Base-by-base conservation (phyloP, 1,140 invertebrate genomes). In the Uloborus diversus region DNA sequence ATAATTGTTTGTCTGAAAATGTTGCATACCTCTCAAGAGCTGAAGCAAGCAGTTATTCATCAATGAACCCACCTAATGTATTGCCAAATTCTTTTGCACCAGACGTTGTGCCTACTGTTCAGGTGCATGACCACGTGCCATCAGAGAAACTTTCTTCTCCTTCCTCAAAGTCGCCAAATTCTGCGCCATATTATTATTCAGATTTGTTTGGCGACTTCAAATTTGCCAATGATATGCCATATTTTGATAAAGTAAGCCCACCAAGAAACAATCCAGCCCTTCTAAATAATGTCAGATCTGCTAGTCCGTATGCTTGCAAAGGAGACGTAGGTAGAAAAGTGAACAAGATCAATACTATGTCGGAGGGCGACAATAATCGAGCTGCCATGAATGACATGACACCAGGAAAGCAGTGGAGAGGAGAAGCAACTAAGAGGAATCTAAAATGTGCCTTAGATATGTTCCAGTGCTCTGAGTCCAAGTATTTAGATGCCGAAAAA, bases 181-280 rank as follows among this genome's bases (percentile, higher is more conserved):
- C 65, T 33, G 93, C 93, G 17, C 94, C 94, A 0, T 94, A 95
- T 84, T 95, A 96, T 84, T 95, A 95, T 86, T 94, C 94, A 0
- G 94, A 96, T 86, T 86, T 94, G n/a, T 81, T 37, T 51, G 62
- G 28, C 14, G 30, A 20, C 13, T 33, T 64, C 27, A 59, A 59
- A 51, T 7, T 75, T n/a, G 47, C 27, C 30, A 75, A 51, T 35
- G 78, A 73, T 32, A 42, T 65, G 61, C 47, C 73, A 76, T 79
- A 81, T 37, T n/a, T 76, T 27, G 70, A 81, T 37, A 81, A 81
- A 66, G 68, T 65, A 37, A 80, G 71, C 51, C 64, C 79, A 23
- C 65, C 76, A 37, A 59, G 57, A 30, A 78, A 47, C 20, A 78
- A 59, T 65, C 35, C 66, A 28, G 37, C 56, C 33, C 32, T 70